Evolutionary conservation across 2,888 invertebrate genomes (phyloP), one percentile per base, ranked within the genome.

Genomic region (Gortyna flavago): DNA sequence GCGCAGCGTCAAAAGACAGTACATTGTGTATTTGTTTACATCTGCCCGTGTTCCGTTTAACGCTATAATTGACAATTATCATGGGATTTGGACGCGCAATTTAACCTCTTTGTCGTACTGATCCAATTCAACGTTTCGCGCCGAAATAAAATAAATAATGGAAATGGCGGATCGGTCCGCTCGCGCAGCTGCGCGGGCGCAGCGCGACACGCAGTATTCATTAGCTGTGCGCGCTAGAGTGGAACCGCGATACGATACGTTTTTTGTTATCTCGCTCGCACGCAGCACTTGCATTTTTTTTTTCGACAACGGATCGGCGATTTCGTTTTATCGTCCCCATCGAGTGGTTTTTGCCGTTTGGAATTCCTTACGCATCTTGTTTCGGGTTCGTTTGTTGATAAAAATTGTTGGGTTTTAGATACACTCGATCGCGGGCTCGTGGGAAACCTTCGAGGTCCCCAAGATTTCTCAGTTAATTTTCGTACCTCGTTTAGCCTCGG

Each of bases 61-160:
- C 91, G 89, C 90, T 89, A 91, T 92, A 93, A 94, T 93, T 93
- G 93, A 92, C 94, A 92, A 95, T 95, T 95, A 95, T 95, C 93
- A 95, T 92, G 93, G 96, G 96, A 96, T 96, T 96, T 95, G 94
- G 93, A 95, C 95, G 96, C 95, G 92, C 96, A 96, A 96, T 96
- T 96, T 95, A 95, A 95, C 95, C 92, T 95, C 95, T 95, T 95
- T 95, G 96, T 96, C 93, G 91, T 93, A 92, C 90, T 94, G 95
- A 96, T 96, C 95, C 95, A 96, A 95, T 96, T 96, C 94, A 92
- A 91, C 86, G 93, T 94, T 95, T 96, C 95, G 95, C 95, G 95
- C 96, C 95, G 94, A 95, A 95, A 95, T 95, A 95, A 95, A 95
- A 96, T 95, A 96, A 95, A 96, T 96, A 96, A 96, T 95, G 95